phyloP scores from a whole-genome alignment of 2,113 vertebrate genomes.

The Mastomys coucha region DNA sequence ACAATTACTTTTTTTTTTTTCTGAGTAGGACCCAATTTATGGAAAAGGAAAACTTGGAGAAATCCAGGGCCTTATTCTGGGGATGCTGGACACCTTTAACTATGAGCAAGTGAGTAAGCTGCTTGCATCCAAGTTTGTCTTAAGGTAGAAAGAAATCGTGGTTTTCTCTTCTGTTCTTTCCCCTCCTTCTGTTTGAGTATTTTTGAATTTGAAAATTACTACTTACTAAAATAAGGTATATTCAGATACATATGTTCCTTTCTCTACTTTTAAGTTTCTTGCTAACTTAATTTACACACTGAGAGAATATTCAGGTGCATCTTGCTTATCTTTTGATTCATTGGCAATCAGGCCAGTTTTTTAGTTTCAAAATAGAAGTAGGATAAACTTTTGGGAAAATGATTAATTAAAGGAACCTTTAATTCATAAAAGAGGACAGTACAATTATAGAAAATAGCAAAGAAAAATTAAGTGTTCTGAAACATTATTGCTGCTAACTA shows the following conservation, averaged over 20 bases:
- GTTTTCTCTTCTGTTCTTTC: neutral
- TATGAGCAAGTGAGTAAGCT: constrained; percentile 96
- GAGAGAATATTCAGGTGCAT: constrained; percentile 1
- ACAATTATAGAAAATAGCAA: constrained; percentile 24
- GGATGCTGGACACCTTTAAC: constrained; percentile 98
- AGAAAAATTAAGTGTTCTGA: constrained; percentile 38
- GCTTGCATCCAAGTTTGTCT: neutral
- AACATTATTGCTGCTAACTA: constrained; percentile 1
- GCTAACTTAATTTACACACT: neutral
- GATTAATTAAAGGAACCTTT: constrained; percentile 18
- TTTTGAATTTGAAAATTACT: constrained; percentile 60
- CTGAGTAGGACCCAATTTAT: constrained; percentile 95
- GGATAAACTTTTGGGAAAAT: constrained; percentile 40
- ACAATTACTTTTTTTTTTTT: constrained; percentile 62
- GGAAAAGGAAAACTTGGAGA: constrained; percentile 97
- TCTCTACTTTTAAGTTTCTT: constrained; percentile 23
- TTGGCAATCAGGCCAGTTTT: neutral
- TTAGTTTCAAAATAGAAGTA: constrained; percentile 14
- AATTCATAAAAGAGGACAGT: constrained; percentile 13
- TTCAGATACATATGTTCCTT: neutral
- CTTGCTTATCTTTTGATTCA: constrained; percentile 33
- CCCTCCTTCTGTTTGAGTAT: neutral
- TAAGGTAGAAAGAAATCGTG: neutral
- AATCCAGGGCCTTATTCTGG: constrained; percentile 96
- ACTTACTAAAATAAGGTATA: constrained; percentile 22